phyloP scores from a whole-genome alignment of 2,113 vertebrate species.

The Holacanthus passer region DNA sequence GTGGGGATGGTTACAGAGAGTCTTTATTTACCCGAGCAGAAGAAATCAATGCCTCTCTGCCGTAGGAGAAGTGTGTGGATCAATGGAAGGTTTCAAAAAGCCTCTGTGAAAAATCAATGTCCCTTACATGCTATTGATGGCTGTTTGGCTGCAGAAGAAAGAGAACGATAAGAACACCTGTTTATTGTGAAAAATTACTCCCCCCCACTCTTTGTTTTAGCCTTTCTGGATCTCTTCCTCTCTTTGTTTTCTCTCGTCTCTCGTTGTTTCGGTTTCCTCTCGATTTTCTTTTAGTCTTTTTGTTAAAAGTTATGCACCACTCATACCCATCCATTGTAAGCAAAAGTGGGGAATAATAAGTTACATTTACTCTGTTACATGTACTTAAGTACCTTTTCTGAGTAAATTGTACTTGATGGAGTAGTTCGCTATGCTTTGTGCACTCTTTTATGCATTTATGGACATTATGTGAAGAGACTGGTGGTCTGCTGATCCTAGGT shows the following conservation, averaged over 20 bases:
- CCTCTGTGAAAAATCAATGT: slow-evolving; percentile 80
- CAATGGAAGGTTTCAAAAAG: slow-evolving; percentile 83
- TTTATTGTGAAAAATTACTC: slow-evolving; percentile 71
- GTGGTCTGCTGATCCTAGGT: background rate
- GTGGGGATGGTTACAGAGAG: slow-evolving; percentile 58
- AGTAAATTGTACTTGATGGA: background rate
- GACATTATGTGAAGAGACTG: background rate
- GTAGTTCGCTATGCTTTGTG: too few species aligned
- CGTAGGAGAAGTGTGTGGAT: slow-evolving; percentile 81
- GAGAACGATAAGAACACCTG: slow-evolving; percentile 73
- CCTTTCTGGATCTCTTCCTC: slow-evolving; percentile 41
- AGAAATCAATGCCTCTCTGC: slow-evolving; percentile 77
- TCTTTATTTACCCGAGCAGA: slow-evolving; percentile 83
- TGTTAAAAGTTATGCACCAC: slow-evolving; percentile 7
- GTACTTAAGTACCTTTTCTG: background rate
- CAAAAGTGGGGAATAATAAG: background rate
- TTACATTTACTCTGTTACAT: too few species aligned
- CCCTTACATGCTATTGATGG: slow-evolving; percentile 81
- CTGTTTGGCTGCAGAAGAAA: slow-evolving; percentile 77
- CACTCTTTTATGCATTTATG: background rate
- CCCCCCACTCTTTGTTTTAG: slow-evolving; percentile 34
- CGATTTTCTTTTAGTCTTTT: slow-evolving; percentile 18
- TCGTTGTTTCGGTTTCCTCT: slow-evolving; percentile 4
- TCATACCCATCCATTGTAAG: slow-evolving; percentile 18
- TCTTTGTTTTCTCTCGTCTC: slow-evolving; percentile 30